phyloP scores from a whole-genome alignment of 2,113 vertebrate genomes.

The Vireo altiloquus region DNA sequence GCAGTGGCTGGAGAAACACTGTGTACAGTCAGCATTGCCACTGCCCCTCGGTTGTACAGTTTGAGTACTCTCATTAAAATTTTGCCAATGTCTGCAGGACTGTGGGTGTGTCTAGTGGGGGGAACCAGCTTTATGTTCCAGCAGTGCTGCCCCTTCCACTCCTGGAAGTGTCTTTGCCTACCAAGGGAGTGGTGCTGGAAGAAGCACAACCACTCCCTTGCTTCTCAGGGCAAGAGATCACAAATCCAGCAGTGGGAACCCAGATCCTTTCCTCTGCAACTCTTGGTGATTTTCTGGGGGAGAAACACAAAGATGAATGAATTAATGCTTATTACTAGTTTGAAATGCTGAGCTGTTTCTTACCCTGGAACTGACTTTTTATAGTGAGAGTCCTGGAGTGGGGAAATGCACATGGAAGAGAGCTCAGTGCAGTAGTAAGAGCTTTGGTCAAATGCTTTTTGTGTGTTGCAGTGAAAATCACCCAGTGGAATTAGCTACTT shows the following conservation, averaged over 20 bases:
- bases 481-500: background rate
- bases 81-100: background rate
- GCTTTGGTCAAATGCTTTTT: background rate
- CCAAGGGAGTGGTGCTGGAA: fast-evolving
- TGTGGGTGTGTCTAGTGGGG: background rate
- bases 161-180: background rate
- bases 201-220: background rate
- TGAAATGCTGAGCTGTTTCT: background rate
- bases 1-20: background rate
- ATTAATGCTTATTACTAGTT: background rate
- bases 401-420: fast-evolving
- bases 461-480: background rate
- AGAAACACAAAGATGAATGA: background rate
- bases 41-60: conserved; percentile 54
- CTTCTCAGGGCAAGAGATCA: background rate
- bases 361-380: background rate
- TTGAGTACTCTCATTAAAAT: conserved; percentile 65
- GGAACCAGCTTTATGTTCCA: background rate
- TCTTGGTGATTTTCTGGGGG: background rate
- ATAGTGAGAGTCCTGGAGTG: background rate
- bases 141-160: background rate
- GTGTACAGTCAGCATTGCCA: conserved; percentile 20
- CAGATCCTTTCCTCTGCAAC: background rate
- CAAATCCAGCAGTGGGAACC: background rate
- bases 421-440: background rate